These are phyloP conservation scores for Sylvilagus floridanus DNA, from an alignment of 2,797 vertebrate genomes.

Conservation along the genomic window DNA sequence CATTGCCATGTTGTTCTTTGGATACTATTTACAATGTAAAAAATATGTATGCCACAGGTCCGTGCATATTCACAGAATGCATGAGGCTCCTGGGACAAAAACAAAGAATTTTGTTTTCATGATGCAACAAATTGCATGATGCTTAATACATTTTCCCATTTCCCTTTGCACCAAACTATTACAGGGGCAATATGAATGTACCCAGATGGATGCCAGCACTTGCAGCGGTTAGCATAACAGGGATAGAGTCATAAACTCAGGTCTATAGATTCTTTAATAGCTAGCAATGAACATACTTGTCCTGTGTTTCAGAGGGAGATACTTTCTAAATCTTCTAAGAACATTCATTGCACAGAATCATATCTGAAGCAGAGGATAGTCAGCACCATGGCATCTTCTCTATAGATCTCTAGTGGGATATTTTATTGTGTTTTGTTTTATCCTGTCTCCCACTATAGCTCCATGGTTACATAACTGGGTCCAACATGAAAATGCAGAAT, in stretches of 20 bases:
- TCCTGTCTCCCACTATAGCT: background rate
- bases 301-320: background rate
- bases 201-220: background rate
- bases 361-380: background rate
- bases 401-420: background rate
- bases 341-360: background rate
- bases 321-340: background rate
- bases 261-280: background rate
- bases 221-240: background rate
- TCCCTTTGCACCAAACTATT: background rate
- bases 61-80: background rate
- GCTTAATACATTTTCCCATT: background rate
- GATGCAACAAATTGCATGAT: background rate
- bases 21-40: background rate
- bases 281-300: background rate
- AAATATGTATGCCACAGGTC: background rate
- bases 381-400: too few species aligned
- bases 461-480: background rate
- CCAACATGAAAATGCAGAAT: background rate
- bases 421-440: background rate
- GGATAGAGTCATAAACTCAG: background rate
- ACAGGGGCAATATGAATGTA: background rate
- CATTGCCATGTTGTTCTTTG: background rate
- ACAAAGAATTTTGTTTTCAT: background rate
- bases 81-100: background rate